Conservation (phyloP, 2,797 vertebrate species). For the Gephyroberyx darwinii region DNA sequence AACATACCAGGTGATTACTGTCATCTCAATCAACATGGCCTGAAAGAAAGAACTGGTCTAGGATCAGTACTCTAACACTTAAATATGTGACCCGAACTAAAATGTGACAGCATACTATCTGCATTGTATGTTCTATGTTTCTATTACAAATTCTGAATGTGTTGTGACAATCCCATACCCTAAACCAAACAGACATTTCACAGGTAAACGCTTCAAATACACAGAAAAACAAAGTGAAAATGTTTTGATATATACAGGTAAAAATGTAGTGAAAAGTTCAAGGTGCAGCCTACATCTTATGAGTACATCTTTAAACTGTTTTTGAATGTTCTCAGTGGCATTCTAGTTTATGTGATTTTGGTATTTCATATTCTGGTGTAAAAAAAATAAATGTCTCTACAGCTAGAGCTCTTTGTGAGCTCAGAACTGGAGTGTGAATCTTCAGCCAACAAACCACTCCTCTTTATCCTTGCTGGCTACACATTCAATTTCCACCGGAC, state of each 20-base stretch:
- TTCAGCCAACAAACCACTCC: conserved; percentile 10
- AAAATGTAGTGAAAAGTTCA: conserved; percentile 8
- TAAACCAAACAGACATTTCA: conserved; percentile 16
- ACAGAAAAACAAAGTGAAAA: background rate
- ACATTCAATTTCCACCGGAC: conserved; percentile 18
- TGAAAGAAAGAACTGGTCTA: background rate
- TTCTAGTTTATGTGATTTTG: conserved; percentile 25
- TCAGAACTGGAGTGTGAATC: background rate
- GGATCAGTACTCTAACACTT: background rate
- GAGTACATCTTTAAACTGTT: conserved; percentile 6
- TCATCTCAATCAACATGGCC: background rate
- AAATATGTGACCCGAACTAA: conserved; percentile 5
- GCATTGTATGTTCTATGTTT: background rate
- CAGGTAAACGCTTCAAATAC: conserved; percentile 3
- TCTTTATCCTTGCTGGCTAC: conserved; percentile 1
- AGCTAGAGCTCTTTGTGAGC: background rate
- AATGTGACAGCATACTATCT: conserved; percentile 18
- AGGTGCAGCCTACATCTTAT: conserved; percentile 8
- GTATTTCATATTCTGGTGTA: conserved; percentile 10
- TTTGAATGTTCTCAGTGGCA: conserved; percentile 21
- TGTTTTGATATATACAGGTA: conserved; percentile 13
- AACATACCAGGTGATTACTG: background rate
- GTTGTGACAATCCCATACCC: conserved; percentile 3
- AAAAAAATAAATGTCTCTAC: background rate
- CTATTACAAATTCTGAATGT: background rate